These are phyloP conservation scores for Synergus itoensis DNA, from an alignment of 2,888 invertebrate genomes.

Conservation along the genomic window DNA sequence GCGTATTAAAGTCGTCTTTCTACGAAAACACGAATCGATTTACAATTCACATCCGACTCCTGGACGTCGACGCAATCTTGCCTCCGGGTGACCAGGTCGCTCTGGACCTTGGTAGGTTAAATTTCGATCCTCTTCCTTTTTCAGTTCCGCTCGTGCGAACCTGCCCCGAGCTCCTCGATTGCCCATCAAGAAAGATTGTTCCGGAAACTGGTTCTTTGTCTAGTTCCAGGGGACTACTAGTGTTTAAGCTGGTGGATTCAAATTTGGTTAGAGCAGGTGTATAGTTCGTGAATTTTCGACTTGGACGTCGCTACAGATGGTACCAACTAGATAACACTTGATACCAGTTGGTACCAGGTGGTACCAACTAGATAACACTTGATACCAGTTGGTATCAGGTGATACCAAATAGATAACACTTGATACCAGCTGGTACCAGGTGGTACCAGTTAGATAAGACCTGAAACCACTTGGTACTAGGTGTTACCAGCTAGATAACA, in stretches of 20 bases:
- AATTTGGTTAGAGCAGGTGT: background rate
- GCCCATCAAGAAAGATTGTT: background rate
- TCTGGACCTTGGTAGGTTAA: slow-evolving; percentile 5
- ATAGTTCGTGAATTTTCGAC: background rate
- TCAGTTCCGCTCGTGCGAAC: slow-evolving; percentile 18
- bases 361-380: background rate
- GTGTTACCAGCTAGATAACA: background rate
- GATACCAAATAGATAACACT: background rate
- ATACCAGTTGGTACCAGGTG: background rate
- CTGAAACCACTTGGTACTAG: too few species aligned
- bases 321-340: background rate
- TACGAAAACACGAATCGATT: slow-evolving; percentile 16
- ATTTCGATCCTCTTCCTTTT: background rate
- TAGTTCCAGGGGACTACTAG: background rate
- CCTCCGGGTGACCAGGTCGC: background rate
- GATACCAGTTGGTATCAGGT: background rate
- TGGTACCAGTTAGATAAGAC: background rate
- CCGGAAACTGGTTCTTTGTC: background rate
- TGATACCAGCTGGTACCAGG: background rate
- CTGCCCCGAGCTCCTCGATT: background rate
- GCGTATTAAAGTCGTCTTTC: background rate
- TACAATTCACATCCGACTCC: slow-evolving; percentile 18
- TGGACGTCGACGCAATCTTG: slow-evolving; percentile 1
- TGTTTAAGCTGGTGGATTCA: background rate
- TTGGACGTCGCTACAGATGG: background rate